These are phyloP conservation scores for Gavia stellata DNA, from an alignment of 2,113 vertebrate genomes.

Conservation along the genomic window DNA sequence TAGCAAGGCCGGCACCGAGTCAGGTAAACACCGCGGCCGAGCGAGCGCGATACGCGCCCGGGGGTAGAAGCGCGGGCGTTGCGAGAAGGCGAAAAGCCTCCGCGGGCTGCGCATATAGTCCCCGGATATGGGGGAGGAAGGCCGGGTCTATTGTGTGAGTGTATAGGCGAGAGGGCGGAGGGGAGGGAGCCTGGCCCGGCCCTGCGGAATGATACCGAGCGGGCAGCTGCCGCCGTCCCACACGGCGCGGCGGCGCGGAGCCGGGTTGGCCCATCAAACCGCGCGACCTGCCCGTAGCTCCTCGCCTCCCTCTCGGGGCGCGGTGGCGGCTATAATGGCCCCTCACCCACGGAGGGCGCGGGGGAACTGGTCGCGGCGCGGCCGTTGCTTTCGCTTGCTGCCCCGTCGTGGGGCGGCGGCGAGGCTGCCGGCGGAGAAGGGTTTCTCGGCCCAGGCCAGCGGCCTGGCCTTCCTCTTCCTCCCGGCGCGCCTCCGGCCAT, in stretches of 20 bases:
- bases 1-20: constrained; percentile 79
- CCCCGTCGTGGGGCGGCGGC: background rate
- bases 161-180: constrained; percentile 43
- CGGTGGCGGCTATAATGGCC: background rate
- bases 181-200: constrained; percentile 62
- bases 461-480: background rate
- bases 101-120: constrained; percentile 83
- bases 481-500: too few species aligned
- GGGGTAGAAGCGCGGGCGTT: background rate
- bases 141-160: constrained; percentile 59
- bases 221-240: background rate
- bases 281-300: background rate
- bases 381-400: background rate
- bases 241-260: background rate
- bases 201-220: constrained; percentile 82
- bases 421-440: background rate
- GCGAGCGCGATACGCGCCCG: constrained; percentile 62
- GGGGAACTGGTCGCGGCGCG: background rate
- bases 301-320: background rate
- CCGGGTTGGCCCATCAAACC: rapidly evolving
- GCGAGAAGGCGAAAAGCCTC: constrained; percentile 3
- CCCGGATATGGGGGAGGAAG: constrained; percentile 86
- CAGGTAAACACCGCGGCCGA: constrained; percentile 84
- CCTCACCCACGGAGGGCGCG: background rate
- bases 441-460: background rate